These are phyloP conservation scores for Gymnogyps californianus DNA, from an alignment of 2,113 vertebrate species.

Conservation along the genomic window DNA sequence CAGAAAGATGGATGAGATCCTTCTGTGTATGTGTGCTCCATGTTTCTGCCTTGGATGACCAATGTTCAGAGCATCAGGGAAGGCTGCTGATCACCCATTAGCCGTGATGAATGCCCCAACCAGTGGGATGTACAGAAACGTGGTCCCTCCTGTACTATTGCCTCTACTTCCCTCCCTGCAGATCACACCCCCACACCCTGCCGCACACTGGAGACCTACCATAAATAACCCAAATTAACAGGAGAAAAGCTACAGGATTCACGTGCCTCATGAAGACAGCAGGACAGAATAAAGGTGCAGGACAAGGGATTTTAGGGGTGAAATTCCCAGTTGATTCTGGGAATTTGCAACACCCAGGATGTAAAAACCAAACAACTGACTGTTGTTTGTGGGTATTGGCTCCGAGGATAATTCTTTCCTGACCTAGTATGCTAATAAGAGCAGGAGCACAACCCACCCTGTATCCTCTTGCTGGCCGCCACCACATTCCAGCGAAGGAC, in stretches of 20 bases:
- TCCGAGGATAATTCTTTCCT: not conserved
- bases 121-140: fast-evolving
- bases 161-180: not conserved
- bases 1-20: not conserved
- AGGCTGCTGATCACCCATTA: not conserved
- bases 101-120: not conserved
- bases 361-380: not conserved
- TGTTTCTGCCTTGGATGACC: not conserved
- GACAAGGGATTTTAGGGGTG: not conserved
- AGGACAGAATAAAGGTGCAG: not conserved
- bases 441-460: not conserved
- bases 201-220: not conserved
- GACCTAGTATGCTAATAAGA: not conserved
- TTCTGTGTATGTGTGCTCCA: fast-evolving
- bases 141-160: not conserved
- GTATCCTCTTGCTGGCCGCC: not conserved
- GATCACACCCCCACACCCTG: not conserved
- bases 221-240: not conserved
- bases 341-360: not conserved
- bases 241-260: not conserved
- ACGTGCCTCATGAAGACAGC: fast-evolving
- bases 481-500: not conserved
- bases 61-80: not conserved
- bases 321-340: not conserved
- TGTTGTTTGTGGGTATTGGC: not conserved